phyloP scores from a whole-genome alignment of 1,140 invertebrate genomes.

The Diabrotica undecimpunctata region DNA sequence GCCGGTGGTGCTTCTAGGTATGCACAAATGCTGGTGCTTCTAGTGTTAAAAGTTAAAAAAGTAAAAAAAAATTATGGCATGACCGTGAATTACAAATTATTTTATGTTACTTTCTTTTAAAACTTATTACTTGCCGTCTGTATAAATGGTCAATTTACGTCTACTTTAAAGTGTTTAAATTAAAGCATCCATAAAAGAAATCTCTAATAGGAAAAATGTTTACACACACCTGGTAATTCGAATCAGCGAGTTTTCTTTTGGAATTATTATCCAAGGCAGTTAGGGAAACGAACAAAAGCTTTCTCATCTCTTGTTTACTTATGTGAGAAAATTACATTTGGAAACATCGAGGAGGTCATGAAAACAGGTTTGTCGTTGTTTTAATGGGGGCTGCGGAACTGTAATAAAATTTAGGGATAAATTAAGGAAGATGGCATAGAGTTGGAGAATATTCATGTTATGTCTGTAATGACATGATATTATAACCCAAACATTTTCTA shows the following conservation, averaged over 20 bases:
- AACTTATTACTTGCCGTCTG: no score
- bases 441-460: not conserved
- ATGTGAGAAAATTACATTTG: not conserved
- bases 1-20: no score
- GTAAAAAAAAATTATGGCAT: no score
- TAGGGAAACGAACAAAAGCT: not conserved
- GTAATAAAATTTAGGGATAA: not conserved
- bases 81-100: no score
- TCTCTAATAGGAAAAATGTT: not conserved
- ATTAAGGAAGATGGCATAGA: not conserved
- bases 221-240: not conserved
- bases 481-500: not conserved
- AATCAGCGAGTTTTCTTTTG: not conserved
- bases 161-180: no score
- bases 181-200: no score
- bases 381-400: not conserved
- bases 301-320: conserved; percentile 1
- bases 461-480: not conserved
- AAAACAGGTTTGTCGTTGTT: conserved; percentile 2
- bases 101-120: no score
- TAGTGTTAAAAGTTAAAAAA: no score
- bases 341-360: not conserved
- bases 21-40: no score
- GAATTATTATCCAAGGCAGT: not conserved
- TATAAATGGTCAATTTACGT: no score